phyloP scores from a whole-genome alignment of 2,888 invertebrate genomes.

The Ceraclea dissimilis region DNA sequence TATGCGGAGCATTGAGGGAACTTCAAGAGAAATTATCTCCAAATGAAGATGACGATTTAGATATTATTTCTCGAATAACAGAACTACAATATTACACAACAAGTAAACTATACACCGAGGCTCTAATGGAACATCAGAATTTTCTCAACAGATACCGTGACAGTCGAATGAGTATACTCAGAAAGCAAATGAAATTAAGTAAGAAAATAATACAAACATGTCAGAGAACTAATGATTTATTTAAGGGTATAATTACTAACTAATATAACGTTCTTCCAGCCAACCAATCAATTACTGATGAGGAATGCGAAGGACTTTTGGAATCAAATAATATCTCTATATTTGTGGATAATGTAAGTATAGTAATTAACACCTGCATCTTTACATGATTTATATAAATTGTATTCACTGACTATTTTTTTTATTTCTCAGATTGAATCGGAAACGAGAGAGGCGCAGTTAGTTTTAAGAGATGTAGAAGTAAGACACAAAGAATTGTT shows the following conservation, averaged over 20 bases:
- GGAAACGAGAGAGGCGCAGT: conserved; percentile 69
- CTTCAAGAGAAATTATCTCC: conserved; percentile 33
- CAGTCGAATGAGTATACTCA: conserved; percentile 46
- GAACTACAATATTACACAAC: conserved; percentile 43
- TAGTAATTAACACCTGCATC: not conserved
- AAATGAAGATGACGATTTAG: conserved; percentile 25
- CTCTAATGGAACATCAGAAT: conserved; percentile 45
- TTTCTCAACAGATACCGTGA: conserved; percentile 47
- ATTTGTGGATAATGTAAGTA: conserved; percentile 45
- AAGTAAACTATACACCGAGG: conserved; percentile 41
- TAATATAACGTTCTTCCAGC: conserved; percentile 35
- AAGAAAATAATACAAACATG: conserved; percentile 25
- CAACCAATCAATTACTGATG: conserved; percentile 39
- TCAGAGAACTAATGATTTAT: too few species aligned
- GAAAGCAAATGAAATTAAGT: conserved; percentile 51
- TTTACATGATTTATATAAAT: too few species aligned
- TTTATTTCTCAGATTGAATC: conserved; percentile 58
- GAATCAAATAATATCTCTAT: conserved; percentile 40
- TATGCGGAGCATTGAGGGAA: conserved; percentile 49
- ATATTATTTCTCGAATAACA: conserved; percentile 38
- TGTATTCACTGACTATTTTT: too few species aligned
- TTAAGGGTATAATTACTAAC: too few species aligned
- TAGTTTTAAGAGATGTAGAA: conserved; percentile 71
- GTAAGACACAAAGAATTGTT: conserved; percentile 73
- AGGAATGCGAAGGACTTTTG: conserved; percentile 42